Conservation (phyloP, 92 coral and sea anemone species). For the Epizoanthus fatuus region DNA sequence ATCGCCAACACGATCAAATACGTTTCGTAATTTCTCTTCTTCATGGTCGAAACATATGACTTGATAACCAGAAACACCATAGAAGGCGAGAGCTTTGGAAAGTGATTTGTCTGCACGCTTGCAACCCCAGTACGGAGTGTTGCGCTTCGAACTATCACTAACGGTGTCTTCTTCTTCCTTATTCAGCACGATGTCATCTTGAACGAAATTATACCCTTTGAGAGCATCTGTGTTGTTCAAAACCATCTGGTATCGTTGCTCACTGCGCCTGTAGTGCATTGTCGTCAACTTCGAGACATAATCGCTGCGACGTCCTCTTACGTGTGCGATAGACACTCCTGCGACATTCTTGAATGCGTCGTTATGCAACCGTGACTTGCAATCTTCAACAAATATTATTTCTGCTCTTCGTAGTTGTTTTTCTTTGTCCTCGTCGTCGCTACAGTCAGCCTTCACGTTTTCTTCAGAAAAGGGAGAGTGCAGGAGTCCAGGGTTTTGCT, state of each 20-base stretch:
- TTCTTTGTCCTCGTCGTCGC: slow-evolving; percentile 43
- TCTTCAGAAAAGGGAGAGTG: slow-evolving; percentile 41
- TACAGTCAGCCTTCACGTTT: slow-evolving; percentile 41
- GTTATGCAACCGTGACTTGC: slow-evolving; percentile 22
- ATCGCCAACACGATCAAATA: slow-evolving; percentile 50
- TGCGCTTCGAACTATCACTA: slow-evolving; percentile 4
- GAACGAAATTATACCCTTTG: slow-evolving; percentile 57
- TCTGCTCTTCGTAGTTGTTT: neutral
- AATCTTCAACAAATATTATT: slow-evolving; percentile 18
- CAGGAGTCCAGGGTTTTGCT: slow-evolving; percentile 40
- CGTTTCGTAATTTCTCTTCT: slow-evolving; percentile 52
- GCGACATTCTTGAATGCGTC: slow-evolving; percentile 38
- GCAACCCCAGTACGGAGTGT: slow-evolving; percentile 46
- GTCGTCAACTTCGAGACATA: slow-evolving; percentile 33
- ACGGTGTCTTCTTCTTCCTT: slow-evolving; percentile 34
- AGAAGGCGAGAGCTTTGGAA: slow-evolving; percentile 40
- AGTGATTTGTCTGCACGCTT: slow-evolving; percentile 48
- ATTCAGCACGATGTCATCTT: slow-evolving; percentile 56
- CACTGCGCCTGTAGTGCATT: slow-evolving; percentile 46
- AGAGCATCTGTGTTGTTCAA: slow-evolving; percentile 50
- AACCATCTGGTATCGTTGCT: slow-evolving; percentile 64
- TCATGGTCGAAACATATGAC: slow-evolving; percentile 42
- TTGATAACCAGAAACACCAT: slow-evolving; percentile 66
- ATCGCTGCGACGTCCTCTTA: slow-evolving; percentile 15
- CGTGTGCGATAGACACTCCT: slow-evolving; percentile 61